Base-by-base conservation (phyloP, 64 coral and sea anemone genomes). In the Pocillopora damicornis region DNA sequence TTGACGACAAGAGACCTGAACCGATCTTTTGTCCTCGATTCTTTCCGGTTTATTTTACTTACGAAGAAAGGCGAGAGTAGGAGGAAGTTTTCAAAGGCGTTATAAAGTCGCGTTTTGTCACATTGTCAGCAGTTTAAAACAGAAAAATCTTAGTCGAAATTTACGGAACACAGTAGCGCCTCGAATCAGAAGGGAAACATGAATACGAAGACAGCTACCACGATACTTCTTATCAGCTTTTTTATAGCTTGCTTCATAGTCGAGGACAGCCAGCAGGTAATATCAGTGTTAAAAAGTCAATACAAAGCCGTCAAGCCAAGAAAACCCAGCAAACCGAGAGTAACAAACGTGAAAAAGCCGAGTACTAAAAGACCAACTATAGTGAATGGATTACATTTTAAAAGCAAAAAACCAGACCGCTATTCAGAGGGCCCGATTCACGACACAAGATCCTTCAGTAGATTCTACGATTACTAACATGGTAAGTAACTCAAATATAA, bases 201-300 rank as follows among this genome's bases (percentile, higher is more conserved):
- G 67, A 71, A 71, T 25, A 11, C 8, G 4, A 78, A 58, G 15
- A 60, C 38, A 78, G n/a, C 20, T 10, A n/a, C 67, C 67, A 71
- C 67, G 25, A 30, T 78, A 58, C 45, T 51, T 78, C 76, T 78
- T 51, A 15, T 76, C 58, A 58, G 38, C 23, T 78, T 78, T 78
- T 37, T 78, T 20, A 15, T 78, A 59, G 42, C 76, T 11, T 78
- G 37, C 57, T 22, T 56, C 5, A 59, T 78, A 38, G 57, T 78
- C 18, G 76, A 78, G 13, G 76, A 60, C 30, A 58, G 76, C 16
- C 9, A 59, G 23, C 30, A 37, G 20, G 5, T 78, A 22, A 1
- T 78, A 11, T 11, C 4, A 23, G 23, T 78, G 56, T 78, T 78
- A 17, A 77, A 13, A 77, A 36, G 45, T 77, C 75, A 38, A 38